Base-by-base conservation (phyloP, 2,113 vertebrate genomes). In the Chloroceryle aenea region DNA sequence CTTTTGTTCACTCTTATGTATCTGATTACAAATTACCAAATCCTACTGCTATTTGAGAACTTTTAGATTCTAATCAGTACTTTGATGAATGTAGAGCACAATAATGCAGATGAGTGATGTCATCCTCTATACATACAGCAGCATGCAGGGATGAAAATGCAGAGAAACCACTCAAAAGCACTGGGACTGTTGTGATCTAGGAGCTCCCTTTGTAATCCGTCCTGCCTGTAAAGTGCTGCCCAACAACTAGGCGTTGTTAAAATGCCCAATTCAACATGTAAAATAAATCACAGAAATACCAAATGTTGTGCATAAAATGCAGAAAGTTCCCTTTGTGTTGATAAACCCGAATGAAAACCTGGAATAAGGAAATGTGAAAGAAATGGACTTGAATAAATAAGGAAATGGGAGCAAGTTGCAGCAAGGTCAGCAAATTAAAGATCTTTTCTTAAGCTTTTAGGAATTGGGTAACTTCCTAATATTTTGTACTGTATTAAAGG, bases 21-120 rank as follows among this genome's bases (percentile, higher is more conserved):
- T 98, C 96, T 95, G 89, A 95, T 98, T 97, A 96, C 97, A 97
- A 96, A 94, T 95, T 82, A 95, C 87, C 62, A 88, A 96, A 97
- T 96, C 89, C 81, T 93, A 32, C 72, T 93, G 98, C 97, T 96
- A 97, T 96, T 95, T 93, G 94, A 97, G 96, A 97, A 74, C 64
- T 90, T 93, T 90, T 80, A 95, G 95, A 97, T 97, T 96, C 95
- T 97, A 97, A 98, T 98, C 95, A 95, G 91, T 27, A 62, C 93
- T 89, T 96, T 95, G 96, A 96, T 95, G 62, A 85, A 96, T 88
- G 89, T 91, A 88, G 83, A 95, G 90, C 88, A 89, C 92, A 72
- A 93, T 89, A 85, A 95, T 95, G 95, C 77, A 96, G 96, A 93
- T 85, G 84, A 95, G 88, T 97, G 97, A 98, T 94, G 96, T 98